Evolutionary conservation across 2,888 invertebrate genomes (phyloP).

Genomic region (Calameuta idolon): DNA sequence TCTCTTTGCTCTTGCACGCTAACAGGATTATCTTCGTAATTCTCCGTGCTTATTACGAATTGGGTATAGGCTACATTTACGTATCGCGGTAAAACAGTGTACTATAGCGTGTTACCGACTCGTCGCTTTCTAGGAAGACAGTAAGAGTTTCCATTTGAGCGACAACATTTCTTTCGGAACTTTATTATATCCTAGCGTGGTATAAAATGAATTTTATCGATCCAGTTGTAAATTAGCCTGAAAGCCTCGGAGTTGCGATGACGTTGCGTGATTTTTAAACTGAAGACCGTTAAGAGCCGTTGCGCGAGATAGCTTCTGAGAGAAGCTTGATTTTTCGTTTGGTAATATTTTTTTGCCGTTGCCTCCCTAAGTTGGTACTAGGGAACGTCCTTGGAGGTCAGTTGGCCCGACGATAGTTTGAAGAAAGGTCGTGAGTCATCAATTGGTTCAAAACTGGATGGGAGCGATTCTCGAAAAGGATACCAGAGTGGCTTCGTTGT

Average conservation of each 20-base stretch:
- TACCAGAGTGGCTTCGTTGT: background rate
- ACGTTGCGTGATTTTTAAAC: background rate
- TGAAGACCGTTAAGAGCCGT: background rate
- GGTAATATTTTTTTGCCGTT: background rate
- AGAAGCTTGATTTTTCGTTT: background rate
- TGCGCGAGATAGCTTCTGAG: no score
- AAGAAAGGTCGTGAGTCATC: constrained; percentile 7
- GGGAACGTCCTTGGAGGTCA: background rate
- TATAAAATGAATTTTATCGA: background rate
- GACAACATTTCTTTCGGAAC: no score
- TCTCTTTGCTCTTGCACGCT: background rate
- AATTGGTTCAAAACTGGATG: background rate
- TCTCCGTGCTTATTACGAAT: background rate
- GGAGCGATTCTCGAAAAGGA: constrained; percentile 5
- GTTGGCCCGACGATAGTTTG: background rate
- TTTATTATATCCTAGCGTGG: background rate
- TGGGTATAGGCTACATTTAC: background rate
- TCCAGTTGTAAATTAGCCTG: background rate
- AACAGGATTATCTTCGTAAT: background rate
- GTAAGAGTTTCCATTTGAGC: background rate
- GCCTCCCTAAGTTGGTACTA: background rate
- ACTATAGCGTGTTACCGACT: no score
- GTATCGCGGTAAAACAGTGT: background rate
- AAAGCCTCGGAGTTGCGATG: background rate
- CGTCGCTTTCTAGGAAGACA: background rate